These are phyloP conservation scores for Heliconius erato DNA, from an alignment of 2,888 invertebrate genomes.

Conservation along the genomic window DNA sequence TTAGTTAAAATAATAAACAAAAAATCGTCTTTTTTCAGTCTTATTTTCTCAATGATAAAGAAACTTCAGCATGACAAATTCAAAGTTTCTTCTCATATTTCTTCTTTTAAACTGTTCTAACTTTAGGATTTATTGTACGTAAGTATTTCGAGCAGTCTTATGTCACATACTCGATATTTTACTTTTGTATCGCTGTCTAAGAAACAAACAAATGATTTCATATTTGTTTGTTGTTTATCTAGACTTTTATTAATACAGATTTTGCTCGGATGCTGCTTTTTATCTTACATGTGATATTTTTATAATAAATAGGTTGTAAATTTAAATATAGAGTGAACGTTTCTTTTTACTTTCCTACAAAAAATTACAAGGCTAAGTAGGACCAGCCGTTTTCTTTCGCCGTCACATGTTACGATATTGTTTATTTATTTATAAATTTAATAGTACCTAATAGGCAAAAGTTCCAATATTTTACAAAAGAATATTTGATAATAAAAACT, in stretches of 20 bases:
- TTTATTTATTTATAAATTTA: too few species aligned
- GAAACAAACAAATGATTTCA: conserved; percentile 29
- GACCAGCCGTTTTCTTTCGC: too few species aligned
- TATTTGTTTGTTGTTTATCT: conserved; percentile 34
- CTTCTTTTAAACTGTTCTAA: conserved; percentile 55
- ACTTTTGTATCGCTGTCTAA: conserved; percentile 39
- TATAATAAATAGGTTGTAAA: too few species aligned
- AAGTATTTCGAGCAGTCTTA: conserved; percentile 50
- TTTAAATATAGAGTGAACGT: too few species aligned
- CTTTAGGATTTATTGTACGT: conserved; percentile 55
- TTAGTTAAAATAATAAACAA: conserved; percentile 49
- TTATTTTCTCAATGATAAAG: conserved; percentile 50
- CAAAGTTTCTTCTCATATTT: conserved; percentile 56
- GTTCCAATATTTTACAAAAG: too few species aligned
- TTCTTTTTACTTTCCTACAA: too few species aligned
- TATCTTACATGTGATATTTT: too few species aligned
- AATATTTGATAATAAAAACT: too few species aligned
- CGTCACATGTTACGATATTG: too few species aligned
- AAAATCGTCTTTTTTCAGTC: conserved; percentile 42
- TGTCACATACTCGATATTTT: conserved; percentile 50
- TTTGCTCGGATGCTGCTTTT: neutral
- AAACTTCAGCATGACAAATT: conserved; percentile 54
- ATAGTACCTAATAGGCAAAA: too few species aligned
- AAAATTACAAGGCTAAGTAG: too few species aligned
- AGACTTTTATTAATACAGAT: conserved; percentile 31